Percentiles rank a stretch among this genome's conserved stretches.
phyloP scores from a whole-genome alignment of 30 jellyfish, hydroid and myxozoan species.

The Pelagia noctiluca region DNA sequence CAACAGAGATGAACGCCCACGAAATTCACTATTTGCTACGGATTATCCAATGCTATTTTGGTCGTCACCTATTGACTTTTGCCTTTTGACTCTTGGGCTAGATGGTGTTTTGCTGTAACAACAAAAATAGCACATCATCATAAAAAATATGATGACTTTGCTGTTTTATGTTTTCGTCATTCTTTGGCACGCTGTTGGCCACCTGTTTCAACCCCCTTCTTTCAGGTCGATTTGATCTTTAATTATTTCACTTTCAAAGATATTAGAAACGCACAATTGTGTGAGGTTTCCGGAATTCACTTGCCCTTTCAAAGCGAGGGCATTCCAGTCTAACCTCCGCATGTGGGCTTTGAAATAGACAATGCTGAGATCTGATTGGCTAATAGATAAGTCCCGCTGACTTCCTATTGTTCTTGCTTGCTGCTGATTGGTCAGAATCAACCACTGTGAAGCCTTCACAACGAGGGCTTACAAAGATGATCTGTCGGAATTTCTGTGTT shows the following conservation, averaged over 20 bases:
- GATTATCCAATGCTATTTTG: too few relatives aligned
- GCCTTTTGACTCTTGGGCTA: too few relatives aligned
- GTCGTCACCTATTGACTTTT: too few relatives aligned
- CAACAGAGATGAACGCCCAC: too few relatives aligned
- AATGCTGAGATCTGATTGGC: not conserved
- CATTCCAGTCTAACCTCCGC: not conserved
- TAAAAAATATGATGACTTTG: not conserved
- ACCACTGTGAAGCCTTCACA: not conserved
- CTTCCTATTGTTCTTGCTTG: not conserved
- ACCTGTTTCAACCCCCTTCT: not conserved
- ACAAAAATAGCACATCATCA: not conserved
- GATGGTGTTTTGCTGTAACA: too few relatives aligned
- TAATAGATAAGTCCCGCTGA: not conserved
- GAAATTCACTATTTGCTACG: too few relatives aligned
- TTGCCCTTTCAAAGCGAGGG: not conserved
- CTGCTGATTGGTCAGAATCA: not conserved
- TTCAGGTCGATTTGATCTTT: not conserved
- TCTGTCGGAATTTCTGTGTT: too few relatives aligned
- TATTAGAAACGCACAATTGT: not conserved
- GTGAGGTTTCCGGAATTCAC: not conserved
- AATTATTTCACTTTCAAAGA: not conserved
- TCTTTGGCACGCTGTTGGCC: not conserved
- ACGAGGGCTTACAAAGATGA: too few relatives aligned
- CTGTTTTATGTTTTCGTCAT: not conserved
- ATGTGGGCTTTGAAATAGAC: not conserved